Conservation (phyloP, 2,113 vertebrate genomes). For the Rhinolophus ferrumequinum region DNA sequence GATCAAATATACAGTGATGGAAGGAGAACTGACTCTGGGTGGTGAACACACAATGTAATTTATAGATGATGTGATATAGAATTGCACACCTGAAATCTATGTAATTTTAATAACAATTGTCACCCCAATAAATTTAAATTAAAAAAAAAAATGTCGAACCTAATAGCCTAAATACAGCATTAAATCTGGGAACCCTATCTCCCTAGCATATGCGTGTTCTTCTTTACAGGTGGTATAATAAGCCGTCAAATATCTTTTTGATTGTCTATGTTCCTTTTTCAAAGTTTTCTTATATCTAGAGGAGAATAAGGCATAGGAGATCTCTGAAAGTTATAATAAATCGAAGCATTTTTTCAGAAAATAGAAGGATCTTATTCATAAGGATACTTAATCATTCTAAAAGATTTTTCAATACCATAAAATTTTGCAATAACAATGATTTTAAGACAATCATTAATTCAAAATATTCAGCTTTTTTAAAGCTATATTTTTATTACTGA, state of each 20-base stretch:
- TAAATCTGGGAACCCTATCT: background rate
- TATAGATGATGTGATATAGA: no score
- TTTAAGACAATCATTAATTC: background rate
- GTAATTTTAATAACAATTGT: no score
- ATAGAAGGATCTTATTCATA: background rate
- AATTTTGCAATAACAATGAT: background rate
- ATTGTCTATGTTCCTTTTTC: background rate
- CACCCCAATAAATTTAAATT: no score
- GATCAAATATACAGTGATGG: no score
- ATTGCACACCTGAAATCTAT: no score
- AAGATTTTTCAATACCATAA: background rate
- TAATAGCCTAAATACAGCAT: background rate
- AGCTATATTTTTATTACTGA: conserved; percentile 12
- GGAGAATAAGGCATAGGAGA: background rate
- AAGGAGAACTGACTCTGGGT: no score
- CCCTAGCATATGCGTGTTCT: fast-evolving
- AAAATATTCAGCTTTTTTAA: background rate
- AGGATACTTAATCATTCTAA: background rate
- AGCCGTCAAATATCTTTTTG: background rate
- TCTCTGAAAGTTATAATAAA: conserved; percentile 4
- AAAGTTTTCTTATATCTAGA: conserved; percentile 17
- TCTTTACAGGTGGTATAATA: conserved; percentile 26
- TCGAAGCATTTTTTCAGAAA: background rate
- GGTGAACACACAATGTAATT: no score
- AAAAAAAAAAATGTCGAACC: conserved; percentile 63